Evolutionary conservation across 2,888 invertebrate species (phyloP).

Genomic region (Lingula anatina): DNA sequence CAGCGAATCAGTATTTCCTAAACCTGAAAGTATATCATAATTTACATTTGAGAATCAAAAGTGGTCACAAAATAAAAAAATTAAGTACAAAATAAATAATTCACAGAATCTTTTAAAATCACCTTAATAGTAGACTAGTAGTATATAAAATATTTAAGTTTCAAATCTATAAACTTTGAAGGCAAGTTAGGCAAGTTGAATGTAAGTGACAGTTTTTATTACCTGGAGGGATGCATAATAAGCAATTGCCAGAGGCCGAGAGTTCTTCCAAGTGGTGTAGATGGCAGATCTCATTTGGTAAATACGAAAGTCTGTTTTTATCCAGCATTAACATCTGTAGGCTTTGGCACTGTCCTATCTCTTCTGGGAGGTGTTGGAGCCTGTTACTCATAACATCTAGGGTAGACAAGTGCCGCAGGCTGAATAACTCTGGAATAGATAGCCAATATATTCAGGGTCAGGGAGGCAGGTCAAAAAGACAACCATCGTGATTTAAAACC

Average conservation of each 20-base stretch:
- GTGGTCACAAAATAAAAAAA: too few relatives aligned
- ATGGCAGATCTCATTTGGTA: constrained; percentile 15
- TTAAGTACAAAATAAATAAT: too few relatives aligned
- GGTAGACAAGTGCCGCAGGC: constrained; percentile 8
- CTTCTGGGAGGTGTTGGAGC: constrained; percentile 11
- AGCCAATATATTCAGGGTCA: too few relatives aligned
- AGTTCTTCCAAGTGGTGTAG: constrained; percentile 14
- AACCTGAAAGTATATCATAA: too few relatives aligned
- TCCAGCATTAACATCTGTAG: constrained; percentile 15
- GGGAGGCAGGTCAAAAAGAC: too few relatives aligned
- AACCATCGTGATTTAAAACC: too few relatives aligned
- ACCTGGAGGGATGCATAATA: constrained; percentile 17
- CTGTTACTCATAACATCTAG: constrained; percentile 15
- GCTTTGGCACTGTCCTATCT: constrained; percentile 10
- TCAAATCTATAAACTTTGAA: background rate
- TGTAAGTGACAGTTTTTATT: too few relatives aligned
- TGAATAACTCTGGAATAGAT: constrained; percentile 12
- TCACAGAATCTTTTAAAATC: background rate
- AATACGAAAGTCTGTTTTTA: constrained; percentile 12
- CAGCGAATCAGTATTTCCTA: constrained; percentile 11
- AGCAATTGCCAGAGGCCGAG: constrained; percentile 15
- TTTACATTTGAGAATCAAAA: too few relatives aligned
- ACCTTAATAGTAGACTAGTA: background rate
- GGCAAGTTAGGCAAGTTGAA: too few relatives aligned
- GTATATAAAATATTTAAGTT: background rate